Evolutionary conservation across 2,797 vertebrate species (phyloP), one percentile per base, ranked within the genome.

Genomic region (Periparus ater): DNA sequence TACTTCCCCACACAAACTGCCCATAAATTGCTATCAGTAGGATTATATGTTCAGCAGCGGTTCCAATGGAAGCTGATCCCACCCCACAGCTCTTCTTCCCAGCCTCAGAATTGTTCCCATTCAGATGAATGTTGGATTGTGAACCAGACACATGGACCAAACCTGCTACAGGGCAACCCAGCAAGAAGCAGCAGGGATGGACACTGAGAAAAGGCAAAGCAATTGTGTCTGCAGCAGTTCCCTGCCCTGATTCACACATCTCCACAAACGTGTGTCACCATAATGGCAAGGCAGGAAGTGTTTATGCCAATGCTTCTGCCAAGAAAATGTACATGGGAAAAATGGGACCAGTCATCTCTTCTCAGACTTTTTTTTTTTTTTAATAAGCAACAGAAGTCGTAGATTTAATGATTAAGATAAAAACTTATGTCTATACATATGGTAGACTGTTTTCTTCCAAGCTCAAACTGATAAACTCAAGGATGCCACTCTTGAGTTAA

Each of bases 391-490:
- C 89, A 96, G 93, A 96, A 96, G 90, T 25, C 29, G 92, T 76
- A 74, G 86, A 95, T 96, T 91, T 95, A 96, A 94, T 96, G 89
- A 96, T 95, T 93, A 93, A 78, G 91, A 91, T 86, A 91, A 95
- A 95, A 96, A 93, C 94, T 96, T 96, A 96, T 90, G 94, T 95
- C 95, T 95, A 88, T 90, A 72, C 95, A 95, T 95, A 95, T 96
- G 93, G 47, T 78, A 51, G 95, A 86, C 85, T 86, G 76, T 92
- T 93, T 96, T 91, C 85, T 96, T 94, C 95, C 93, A 95, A 93
- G 85, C 83, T 96, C 58, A 44, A 77, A 75, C 22, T 85, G 91
- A 93, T 94, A 94, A 93, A 85, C 85, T 93, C 50, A 80, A 76
- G 42, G 50, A 88, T 76, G 85, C 71, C 77, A 74, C 47, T 88